A percentile compares a stretch with the other conserved stretches of the same genome.
phyloP scores from a whole-genome alignment of 2,797 vertebrate species.

The Petrocephalus sullivani region DNA sequence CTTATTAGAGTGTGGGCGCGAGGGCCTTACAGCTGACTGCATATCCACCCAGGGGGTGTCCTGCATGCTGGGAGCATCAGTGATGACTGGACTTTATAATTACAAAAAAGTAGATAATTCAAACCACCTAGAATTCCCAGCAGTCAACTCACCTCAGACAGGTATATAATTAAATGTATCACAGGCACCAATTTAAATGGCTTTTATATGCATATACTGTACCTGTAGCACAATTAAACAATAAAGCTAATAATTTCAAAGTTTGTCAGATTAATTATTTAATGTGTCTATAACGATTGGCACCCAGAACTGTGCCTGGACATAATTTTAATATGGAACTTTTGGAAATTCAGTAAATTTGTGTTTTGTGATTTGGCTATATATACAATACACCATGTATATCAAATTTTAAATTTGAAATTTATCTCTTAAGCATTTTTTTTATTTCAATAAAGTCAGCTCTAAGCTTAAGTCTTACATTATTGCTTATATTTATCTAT shows the following conservation, averaged over 20 bases:
- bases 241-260: background rate
- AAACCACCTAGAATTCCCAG: background rate
- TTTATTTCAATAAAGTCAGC: background rate
- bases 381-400: background rate
- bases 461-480: background rate
- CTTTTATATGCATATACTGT: background rate
- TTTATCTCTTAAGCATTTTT: background rate
- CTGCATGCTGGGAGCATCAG: background rate
- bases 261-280: background rate
- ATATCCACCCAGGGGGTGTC: background rate
- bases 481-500: background rate
- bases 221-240: background rate
- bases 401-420: background rate
- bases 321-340: background rate
- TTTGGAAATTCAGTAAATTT: background rate
- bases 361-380: background rate
- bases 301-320: background rate
- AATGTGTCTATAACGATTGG: background rate
- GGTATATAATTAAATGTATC: background rate
- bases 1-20: background rate
- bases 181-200: background rate
- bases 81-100: background rate
- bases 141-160: background rate
- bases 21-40: background rate
- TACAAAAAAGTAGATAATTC: background rate